A percentile compares a stretch with the other conserved stretches of the same genome.
These are phyloP conservation scores for Cotesia chilonis DNA, from an alignment of 1,140 invertebrate genomes.

Conservation along the genomic window DNA sequence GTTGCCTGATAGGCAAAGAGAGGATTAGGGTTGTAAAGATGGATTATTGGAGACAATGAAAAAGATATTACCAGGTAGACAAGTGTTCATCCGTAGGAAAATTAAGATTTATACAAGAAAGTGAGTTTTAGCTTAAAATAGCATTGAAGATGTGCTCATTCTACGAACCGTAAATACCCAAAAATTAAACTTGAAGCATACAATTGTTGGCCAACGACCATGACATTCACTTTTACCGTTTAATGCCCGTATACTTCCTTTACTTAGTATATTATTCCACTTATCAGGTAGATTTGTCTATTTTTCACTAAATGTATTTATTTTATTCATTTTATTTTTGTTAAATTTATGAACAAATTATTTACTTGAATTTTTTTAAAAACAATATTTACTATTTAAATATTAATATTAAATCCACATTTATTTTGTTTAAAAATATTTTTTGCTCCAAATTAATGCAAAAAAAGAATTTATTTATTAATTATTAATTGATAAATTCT, in stretches of 20 bases:
- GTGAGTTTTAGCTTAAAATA: neutral
- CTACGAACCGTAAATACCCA: neutral
- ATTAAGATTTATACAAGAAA: neutral
- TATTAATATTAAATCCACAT: too few species aligned
- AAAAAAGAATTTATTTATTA: neutral
- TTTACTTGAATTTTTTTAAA: too few species aligned
- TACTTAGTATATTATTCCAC: neutral
- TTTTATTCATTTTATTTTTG: too few species aligned
- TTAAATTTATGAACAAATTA: too few species aligned
- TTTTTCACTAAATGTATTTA: neutral
- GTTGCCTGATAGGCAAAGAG: too few species aligned
- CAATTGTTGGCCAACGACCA: constrained; percentile 4
- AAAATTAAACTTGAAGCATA: constrained; percentile 1
- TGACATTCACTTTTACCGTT: constrained; percentile 29
- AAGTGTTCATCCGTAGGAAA: neutral
- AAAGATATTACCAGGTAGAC: too few species aligned
- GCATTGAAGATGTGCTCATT: neutral
- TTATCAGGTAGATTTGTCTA: neutral
- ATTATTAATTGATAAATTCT: constrained; percentile 39
- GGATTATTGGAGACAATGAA: too few species aligned
- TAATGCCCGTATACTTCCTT: neutral
- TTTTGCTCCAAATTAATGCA: neutral
- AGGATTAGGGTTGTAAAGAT: too few species aligned
- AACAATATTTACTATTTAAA: neutral
- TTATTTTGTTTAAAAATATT: neutral